Evolutionary conservation across 2,797 vertebrate species (phyloP).

Genomic region (Centroberyx gerrardi): DNA sequence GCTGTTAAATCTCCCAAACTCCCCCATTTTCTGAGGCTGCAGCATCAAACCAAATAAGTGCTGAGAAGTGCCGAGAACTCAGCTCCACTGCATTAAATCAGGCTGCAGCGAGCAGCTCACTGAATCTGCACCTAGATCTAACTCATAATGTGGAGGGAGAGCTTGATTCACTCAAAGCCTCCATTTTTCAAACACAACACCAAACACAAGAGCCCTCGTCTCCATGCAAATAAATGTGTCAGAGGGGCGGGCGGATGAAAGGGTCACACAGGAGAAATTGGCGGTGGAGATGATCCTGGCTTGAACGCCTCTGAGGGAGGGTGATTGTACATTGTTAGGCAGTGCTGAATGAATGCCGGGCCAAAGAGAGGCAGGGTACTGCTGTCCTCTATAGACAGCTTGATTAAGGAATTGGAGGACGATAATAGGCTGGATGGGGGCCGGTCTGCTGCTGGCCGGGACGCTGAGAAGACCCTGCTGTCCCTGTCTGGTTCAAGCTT

Average conservation of each 20-base stretch:
- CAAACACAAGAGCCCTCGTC: slow-evolving; percentile 63
- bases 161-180: slow-evolving; percentile 30
- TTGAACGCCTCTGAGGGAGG: slow-evolving; percentile 51
- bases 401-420: slow-evolving; percentile 76
- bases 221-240: slow-evolving; percentile 57
- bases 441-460: slow-evolving; percentile 41
- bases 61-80: slow-evolving; percentile 40
- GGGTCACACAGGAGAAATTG: slow-evolving; percentile 60
- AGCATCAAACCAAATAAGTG: slow-evolving; percentile 53
- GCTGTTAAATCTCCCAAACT: slow-evolving; percentile 50
- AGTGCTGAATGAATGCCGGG: slow-evolving; percentile 55
- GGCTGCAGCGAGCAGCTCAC: slow-evolving; percentile 59
- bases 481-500: slow-evolving; percentile 70
- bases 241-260: slow-evolving; percentile 59
- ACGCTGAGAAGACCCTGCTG: slow-evolving; percentile 2
- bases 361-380: slow-evolving; percentile 46
- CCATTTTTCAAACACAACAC: slow-evolving; percentile 55
- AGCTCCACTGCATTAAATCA: slow-evolving; percentile 70
- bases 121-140: slow-evolving; percentile 6
- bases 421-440: slow-evolving; percentile 68
- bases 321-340: slow-evolving; percentile 70
- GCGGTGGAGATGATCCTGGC: slow-evolving; percentile 52
- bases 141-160: slow-evolving; percentile 37
- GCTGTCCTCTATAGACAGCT: slow-evolving; percentile 68
- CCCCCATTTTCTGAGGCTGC: slow-evolving; percentile 47